Base-by-base conservation (phyloP, 2,113 vertebrate species). In the Aspiorhynchus laticeps region DNA sequence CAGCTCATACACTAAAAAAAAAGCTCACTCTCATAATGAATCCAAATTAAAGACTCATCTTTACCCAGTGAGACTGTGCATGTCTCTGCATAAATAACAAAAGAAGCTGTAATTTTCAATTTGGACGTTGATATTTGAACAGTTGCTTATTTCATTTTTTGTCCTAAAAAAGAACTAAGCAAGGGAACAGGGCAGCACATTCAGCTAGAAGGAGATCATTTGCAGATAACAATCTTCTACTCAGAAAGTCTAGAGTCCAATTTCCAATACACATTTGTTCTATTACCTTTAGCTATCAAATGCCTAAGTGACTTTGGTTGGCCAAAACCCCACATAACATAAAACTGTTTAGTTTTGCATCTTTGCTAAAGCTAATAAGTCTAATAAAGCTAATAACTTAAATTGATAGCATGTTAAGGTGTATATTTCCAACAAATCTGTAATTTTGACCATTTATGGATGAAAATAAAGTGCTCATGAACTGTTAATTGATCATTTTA, bases 51-150 rank as follows among this genome's bases (percentile, higher is more conserved):
- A 75, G 78, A 65, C 63, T 31, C 24, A 4, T 6, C 14, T 80
- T 46, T 46, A 2, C 14, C 28, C 61, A 79, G 51, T 26, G 33
- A 63, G 14, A 7, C 19, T 21, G 36, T 78, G 15, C 63, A 48
- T 87, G 61, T 53, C 48, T 21, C 28, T 48, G 26, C n/a, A 46
- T 53, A n/a, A 46, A 38, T 80, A 24, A 78, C 48, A 63, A 53
- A 36, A 15, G 17, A 17, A 59, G 43, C 3, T 48, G 21, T 21
- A 8, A 38, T 69, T 28, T 33, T 84, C 38, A 3, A 19, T 65
- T 80, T 65, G 48, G 17, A 46, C 17, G 2, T 31, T 36, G 85
- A 61, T 43, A 61, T 38, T n/a, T 77, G n/a, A 46, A 28, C 24
- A 5, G 43, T 73, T 46, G 19, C 36, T 26, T 26, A 24, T 12